These are phyloP conservation scores for Drosophila meridionalis DNA, from an alignment of 2,888 invertebrate species.

Conservation along the genomic window DNA sequence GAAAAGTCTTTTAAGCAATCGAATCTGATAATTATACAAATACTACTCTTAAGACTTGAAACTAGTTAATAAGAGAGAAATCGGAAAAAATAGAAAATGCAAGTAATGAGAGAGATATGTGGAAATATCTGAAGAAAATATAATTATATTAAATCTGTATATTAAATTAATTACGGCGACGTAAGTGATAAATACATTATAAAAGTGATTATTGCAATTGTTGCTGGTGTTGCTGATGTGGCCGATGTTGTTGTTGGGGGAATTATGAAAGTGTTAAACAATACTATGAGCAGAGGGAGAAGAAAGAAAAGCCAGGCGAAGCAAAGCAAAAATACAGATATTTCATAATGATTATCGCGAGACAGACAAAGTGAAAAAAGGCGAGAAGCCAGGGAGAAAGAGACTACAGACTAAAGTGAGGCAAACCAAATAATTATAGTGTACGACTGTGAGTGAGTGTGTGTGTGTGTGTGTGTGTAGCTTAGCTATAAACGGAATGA, in stretches of 20 bases:
- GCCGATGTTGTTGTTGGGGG: conserved; percentile 13
- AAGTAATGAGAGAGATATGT: conserved; percentile 3
- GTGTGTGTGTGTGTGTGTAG: conserved; percentile 15
- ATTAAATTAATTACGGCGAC: conserved; percentile 40
- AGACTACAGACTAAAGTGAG: conserved; percentile 33
- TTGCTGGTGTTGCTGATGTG: conserved; percentile 12
- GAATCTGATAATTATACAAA: not conserved
- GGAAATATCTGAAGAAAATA: not conserved
- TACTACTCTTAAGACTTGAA: too few relatives aligned
- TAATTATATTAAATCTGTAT: conserved; percentile 7
- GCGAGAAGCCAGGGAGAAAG: conserved; percentile 35
- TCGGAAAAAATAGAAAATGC: not conserved
- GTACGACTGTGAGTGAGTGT: conserved; percentile 10
- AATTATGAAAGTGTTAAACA: conserved; percentile 66
- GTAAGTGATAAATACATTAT: conserved; percentile 41
- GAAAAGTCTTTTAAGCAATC: not conserved
- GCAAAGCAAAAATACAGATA: conserved; percentile 27
- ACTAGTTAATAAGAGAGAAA: not conserved
- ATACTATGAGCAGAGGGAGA: conserved; percentile 27
- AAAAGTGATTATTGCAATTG: conserved; percentile 32
- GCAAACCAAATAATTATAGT: conserved; percentile 51
- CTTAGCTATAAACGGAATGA: conserved; percentile 17
- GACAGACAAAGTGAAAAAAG: conserved; percentile 18
- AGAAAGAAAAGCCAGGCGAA: conserved; percentile 13
- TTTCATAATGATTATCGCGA: conserved; percentile 48